These are phyloP conservation scores for Drosophila fulvimacula DNA, from an alignment of 2,888 invertebrate species.

Conservation along the genomic window DNA sequence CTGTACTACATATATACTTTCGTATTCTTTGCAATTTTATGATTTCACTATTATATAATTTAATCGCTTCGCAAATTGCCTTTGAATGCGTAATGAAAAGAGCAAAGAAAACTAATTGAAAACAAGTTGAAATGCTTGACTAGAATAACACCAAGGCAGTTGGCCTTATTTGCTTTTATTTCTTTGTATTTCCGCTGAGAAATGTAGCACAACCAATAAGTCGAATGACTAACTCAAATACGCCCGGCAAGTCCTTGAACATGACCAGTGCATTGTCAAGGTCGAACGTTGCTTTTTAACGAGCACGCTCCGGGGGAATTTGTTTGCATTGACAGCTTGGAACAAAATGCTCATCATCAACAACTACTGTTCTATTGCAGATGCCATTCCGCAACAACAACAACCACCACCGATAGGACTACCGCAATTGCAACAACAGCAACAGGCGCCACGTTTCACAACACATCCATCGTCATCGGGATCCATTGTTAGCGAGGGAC, in stretches of 20 bases:
- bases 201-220: neutral
- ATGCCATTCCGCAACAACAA: conserved; percentile 39
- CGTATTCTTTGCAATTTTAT: too few species aligned
- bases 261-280: conserved; percentile 13
- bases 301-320: conserved; percentile 4
- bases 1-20: too few species aligned
- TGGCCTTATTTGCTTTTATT: too few species aligned
- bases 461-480: conserved; percentile 94
- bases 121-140: neutral
- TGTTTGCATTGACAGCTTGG: conserved; percentile 15
- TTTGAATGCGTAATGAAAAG: neutral
- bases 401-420: conserved; percentile 9
- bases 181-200: neutral
- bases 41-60: neutral
- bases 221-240: conserved; percentile 5
- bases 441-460: conserved; percentile 94
- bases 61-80: neutral
- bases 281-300: conserved; percentile 8
- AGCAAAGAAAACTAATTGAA: neutral
- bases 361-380: conserved; percentile 44
- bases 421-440: conserved; percentile 64
- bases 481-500: conserved; percentile 94
- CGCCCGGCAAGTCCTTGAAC: neutral
- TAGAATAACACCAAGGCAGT: neutral
- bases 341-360: conserved; percentile 37